Evolutionary conservation across 2,113 vertebrate genomes (phyloP).

Genomic region (Gobiocypris rarus): DNA sequence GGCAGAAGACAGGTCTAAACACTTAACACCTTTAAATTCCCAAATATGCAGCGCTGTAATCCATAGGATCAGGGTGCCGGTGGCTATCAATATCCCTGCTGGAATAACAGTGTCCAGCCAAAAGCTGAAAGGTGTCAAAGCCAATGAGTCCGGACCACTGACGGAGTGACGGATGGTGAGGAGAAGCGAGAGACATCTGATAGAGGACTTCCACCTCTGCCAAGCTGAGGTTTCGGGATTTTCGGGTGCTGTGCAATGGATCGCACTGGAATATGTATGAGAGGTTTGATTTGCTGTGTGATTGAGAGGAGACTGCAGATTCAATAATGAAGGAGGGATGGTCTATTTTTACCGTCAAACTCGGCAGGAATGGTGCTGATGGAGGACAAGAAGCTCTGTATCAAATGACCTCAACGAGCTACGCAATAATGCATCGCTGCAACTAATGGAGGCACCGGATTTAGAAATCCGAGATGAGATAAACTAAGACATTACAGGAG

Average conservation of each 20-base stretch:
- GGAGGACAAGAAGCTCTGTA: neutral
- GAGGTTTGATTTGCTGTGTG: neutral
- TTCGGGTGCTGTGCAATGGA: neutral
- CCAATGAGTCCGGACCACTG: neutral
- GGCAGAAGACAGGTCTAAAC: slow-evolving; percentile 29
- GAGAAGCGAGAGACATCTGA: slow-evolving; percentile 9
- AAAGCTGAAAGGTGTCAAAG: slow-evolving; percentile 27
- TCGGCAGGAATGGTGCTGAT: neutral
- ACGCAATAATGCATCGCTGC: neutral
- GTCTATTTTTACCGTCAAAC: slow-evolving; percentile 8
- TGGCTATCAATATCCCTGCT: slow-evolving; percentile 27
- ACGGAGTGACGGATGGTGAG: neutral
- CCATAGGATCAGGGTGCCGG: neutral
- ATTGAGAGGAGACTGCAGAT: neutral
- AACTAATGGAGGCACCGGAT: neutral
- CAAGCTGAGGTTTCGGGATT: neutral
- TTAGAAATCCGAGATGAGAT: neutral
- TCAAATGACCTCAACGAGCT: neutral
- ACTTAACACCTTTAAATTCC: slow-evolving; percentile 1
- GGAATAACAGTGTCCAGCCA: neutral
- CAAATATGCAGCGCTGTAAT: slow-evolving; percentile 11
- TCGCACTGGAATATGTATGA: neutral
- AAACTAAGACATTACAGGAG: neutral
- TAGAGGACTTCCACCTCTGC: neutral
- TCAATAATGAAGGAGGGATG: slow-evolving; percentile 2